Conservation (phyloP, 2,797 vertebrate species). For the Clarias laeviceps region DNA sequence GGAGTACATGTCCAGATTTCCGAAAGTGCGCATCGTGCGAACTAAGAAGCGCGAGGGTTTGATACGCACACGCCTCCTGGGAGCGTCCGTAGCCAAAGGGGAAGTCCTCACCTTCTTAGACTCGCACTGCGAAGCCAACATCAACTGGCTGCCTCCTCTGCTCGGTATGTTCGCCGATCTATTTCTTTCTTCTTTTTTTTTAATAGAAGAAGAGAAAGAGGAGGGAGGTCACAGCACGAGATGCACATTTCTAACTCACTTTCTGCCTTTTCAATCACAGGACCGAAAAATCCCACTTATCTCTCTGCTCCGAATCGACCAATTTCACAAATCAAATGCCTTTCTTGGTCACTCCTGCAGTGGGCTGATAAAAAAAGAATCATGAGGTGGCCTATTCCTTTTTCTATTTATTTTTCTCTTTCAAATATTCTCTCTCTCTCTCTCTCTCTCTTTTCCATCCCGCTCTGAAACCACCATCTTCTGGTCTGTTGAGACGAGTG, state of each 20-base stretch:
- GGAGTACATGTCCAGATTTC: slow-evolving; percentile 84
- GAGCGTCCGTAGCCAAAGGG: slow-evolving; percentile 83
- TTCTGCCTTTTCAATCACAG: slow-evolving; percentile 37
- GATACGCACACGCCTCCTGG: slow-evolving; percentile 85
- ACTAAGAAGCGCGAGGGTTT: slow-evolving; percentile 89
- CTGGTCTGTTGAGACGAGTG: slow-evolving; percentile 11
- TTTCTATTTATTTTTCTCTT: slow-evolving; percentile 9
- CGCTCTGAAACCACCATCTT: neutral
- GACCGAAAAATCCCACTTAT: slow-evolving; percentile 44
- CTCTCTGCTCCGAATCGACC: slow-evolving; percentile 53
- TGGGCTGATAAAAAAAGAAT: slow-evolving; percentile 52
- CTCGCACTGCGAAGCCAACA: slow-evolving; percentile 87
- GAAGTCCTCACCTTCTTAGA: slow-evolving; percentile 87
- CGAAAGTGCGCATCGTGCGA: slow-evolving; percentile 85
- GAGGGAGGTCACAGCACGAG: neutral
- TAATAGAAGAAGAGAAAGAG: neutral
- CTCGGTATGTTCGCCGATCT: slow-evolving; percentile 74
- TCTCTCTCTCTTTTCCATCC: slow-evolving; percentile 15
- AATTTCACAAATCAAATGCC: slow-evolving; percentile 55
- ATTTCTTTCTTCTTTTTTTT: neutral
- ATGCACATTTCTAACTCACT: neutral
- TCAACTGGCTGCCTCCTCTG: slow-evolving; percentile 88
- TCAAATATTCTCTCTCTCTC: slow-evolving; percentile 19
- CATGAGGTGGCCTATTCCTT: slow-evolving; percentile 36
- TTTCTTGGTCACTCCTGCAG: slow-evolving; percentile 45